These are phyloP conservation scores for Sesamia nonagrioides DNA, from an alignment of 1,140 invertebrate species.

Conservation along the genomic window DNA sequence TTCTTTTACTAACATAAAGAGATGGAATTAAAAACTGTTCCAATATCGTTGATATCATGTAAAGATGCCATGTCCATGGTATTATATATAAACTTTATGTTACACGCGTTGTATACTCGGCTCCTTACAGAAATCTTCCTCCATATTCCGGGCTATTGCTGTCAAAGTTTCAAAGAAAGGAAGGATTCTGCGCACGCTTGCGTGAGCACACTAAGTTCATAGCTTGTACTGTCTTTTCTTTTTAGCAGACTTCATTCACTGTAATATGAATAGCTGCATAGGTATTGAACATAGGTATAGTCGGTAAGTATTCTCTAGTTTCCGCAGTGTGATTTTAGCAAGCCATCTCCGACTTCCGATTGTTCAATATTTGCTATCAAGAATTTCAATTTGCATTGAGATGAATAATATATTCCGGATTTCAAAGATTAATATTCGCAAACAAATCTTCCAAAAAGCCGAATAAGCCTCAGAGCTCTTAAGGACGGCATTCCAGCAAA, in stretches of 20 bases:
- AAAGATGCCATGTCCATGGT: no score
- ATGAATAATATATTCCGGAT: no score
- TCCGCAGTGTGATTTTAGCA: not conserved
- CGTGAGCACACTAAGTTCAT: slow-evolving; percentile 12
- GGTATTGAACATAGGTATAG: not conserved
- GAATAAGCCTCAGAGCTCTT: slow-evolving; percentile 18
- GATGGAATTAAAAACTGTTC: no score
- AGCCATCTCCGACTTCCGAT: not conserved
- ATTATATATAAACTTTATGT: no score
- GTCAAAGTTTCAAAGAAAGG: slow-evolving; percentile 33
- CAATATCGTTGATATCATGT: no score
- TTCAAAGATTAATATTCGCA: slow-evolving; percentile 3
- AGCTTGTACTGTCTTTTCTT: slow-evolving; percentile 14
- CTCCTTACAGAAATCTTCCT: not conserved
- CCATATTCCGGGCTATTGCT: not conserved
- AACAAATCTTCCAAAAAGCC: slow-evolving; percentile 25
- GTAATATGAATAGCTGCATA: not conserved
- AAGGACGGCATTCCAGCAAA: not conserved
- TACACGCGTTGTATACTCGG: no score
- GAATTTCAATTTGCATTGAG: not conserved
- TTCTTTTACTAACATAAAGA: no score
- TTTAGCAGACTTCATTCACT: slow-evolving; percentile 12
- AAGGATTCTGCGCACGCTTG: slow-evolving; percentile 11
- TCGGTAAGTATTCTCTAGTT: not conserved
- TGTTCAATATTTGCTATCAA: not conserved